Base-by-base conservation (phyloP, 2,113 vertebrate species). In the Chloropsis cyanopogon region DNA sequence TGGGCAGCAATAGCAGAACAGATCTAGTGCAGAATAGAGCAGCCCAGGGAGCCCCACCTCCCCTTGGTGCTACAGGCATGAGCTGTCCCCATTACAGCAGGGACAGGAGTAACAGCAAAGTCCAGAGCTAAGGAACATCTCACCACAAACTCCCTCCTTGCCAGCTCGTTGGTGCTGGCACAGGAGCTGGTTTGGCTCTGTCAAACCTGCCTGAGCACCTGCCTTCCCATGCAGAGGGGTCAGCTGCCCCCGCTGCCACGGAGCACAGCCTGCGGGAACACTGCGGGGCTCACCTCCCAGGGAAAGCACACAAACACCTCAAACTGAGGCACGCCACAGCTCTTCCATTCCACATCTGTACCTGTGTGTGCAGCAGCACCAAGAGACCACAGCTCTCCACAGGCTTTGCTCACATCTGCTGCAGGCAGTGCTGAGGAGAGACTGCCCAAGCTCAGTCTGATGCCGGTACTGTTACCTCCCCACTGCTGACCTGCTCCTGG, bases 261-360 rank as follows among this genome's bases (percentile, higher is more conserved):
- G 33, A 35, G 44, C 39, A 31, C 22, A 20, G 33, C 50, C n/a
- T 44, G 2, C 42, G 6, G 4, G 29, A 52, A 1, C 24, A 8
- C 0, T 3, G 12, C 5, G 26, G 10, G 5, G 6, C 16, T 46
- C 60, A 29, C 4, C 22, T 18, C 35, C 31, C 24, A 0, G 2
- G 25, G 13, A 54, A 28, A 29, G 19, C 39, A 16, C 24, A 39
- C 22, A 49, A 44, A 11, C 31, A 31, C 4, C 12, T 12, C 70
- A 9, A 7, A 19, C 31, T 0, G 5, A 31, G 26, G 33, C 37
- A 10, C 5, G 11, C 5, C 64, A 25, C 29, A 5, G 4, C 3
- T 23, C 24, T 6, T 11, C 75, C 56, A 42, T 2, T 23, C 72
- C 37, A 28, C 26, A 14, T 1, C 64, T 1, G 3, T 25, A 25